Evolutionary conservation across 2,888 invertebrate genomes (phyloP).

Genomic region (Pseudolycoriella hygida): DNA sequence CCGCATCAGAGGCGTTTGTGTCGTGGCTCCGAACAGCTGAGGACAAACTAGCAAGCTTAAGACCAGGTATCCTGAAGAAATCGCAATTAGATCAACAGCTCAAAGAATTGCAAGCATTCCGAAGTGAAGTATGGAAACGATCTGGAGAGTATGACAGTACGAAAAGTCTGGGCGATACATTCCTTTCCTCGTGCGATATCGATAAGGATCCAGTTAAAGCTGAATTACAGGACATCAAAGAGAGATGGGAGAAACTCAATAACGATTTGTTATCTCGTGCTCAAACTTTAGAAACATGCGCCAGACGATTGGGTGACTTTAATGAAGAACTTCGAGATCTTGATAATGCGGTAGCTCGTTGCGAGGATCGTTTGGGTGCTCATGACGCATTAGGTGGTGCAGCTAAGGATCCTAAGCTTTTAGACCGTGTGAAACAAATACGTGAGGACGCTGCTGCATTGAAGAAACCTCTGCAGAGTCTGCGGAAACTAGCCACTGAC

Average conservation of each 20-base stretch:
- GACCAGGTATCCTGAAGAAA: conserved; percentile 64
- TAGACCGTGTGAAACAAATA: conserved; percentile 68
- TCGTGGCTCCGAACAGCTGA: conserved; percentile 82
- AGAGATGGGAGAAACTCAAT: conserved; percentile 81
- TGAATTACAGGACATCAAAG: conserved; percentile 63
- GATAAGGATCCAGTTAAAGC: conserved; percentile 80
- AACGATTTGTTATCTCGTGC: conserved; percentile 39
- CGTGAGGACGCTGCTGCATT: conserved; percentile 66
- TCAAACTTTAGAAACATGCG: conserved; percentile 50
- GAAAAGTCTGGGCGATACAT: conserved; percentile 68
- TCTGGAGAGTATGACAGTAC: conserved; percentile 87
- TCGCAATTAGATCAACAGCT: conserved; percentile 76
- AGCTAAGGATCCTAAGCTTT: conserved; percentile 63
- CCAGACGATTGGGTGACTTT: conserved; percentile 66
- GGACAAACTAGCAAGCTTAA: conserved; percentile 59
- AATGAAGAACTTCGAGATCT: conserved; percentile 69
- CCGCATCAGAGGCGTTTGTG: conserved; percentile 65
- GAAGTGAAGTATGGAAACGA: conserved; percentile 84
- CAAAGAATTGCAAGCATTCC: conserved; percentile 70
- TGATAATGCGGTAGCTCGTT: conserved; percentile 68
- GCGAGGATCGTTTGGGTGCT: conserved; percentile 65
- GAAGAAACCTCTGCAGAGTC: conserved; percentile 47
- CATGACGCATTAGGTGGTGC: conserved; percentile 52
- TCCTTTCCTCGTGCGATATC: conserved; percentile 72
- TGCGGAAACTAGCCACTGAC: conserved; percentile 44